Conservation (phyloP, 2,113 vertebrate species). For the Tylochromis polylepis region DNA sequence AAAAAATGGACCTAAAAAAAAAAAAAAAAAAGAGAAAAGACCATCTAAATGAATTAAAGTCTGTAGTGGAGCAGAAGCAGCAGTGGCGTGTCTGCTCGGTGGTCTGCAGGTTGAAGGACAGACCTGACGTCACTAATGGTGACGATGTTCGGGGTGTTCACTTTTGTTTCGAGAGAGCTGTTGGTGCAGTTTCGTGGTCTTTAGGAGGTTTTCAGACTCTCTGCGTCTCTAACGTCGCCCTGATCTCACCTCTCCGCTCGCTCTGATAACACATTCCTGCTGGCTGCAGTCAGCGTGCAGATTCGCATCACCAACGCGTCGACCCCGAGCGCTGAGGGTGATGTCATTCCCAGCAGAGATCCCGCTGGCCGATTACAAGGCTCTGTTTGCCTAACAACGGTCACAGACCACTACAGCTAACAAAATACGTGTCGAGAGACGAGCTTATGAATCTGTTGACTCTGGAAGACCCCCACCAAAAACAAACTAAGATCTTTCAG, state of each 20-base stretch:
- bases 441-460: background rate
- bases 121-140: background rate
- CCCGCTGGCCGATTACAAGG: background rate
- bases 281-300: conserved; percentile 75
- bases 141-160: background rate
- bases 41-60: background rate
- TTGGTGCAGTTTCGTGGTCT: background rate
- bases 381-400: background rate
- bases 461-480: background rate
- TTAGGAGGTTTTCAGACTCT: background rate
- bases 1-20: no score
- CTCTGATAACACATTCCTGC: conserved; percentile 73
- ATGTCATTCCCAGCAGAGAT: conserved; percentile 6
- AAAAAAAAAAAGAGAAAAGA: background rate
- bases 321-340: conserved; percentile 25
- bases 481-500: background rate
- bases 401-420: background rate
- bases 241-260: background rate
- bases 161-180: background rate
- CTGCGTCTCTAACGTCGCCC: background rate
- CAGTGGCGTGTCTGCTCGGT: background rate
- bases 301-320: conserved; percentile 69
- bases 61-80: background rate
- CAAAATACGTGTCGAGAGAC: background rate
- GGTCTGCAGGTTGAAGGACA: background rate